A percentile compares a stretch with the other conserved stretches of the same genome.
phyloP scores from a whole-genome alignment of 2,888 invertebrate species.

The Spatulosminthurus flaviceps region DNA sequence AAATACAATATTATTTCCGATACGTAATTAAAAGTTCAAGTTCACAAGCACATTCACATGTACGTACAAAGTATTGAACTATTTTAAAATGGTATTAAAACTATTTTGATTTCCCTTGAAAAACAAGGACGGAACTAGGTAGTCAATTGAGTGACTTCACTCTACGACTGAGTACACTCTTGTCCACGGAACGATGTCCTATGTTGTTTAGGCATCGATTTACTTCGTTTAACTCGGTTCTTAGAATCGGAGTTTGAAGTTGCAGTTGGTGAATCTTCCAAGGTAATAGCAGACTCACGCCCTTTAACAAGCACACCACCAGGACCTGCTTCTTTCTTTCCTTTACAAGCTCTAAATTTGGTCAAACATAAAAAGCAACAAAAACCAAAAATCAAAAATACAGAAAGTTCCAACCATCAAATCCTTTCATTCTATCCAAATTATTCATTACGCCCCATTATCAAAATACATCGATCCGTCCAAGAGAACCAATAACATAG shows the following conservation, averaged over 20 bases:
- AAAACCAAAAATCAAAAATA: conserved; percentile 44
- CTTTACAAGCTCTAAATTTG: conserved; percentile 57
- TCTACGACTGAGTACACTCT: conserved; percentile 59
- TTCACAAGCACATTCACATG: not conserved
- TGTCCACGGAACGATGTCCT: conserved; percentile 59
- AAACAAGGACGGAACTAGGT: not conserved
- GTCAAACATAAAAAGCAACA: conserved; percentile 57
- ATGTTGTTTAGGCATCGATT: conserved; percentile 60
- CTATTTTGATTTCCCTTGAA: not conserved
- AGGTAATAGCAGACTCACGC: conserved; percentile 22
- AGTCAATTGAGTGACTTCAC: not conserved
- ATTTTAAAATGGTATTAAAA: not conserved
- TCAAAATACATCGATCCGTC: too few species aligned
- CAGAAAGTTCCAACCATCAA: conserved; percentile 28
- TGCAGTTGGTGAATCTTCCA: conserved; percentile 42
- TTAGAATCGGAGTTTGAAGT: conserved; percentile 43
- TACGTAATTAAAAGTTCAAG: not conserved
- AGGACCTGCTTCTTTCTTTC: conserved; percentile 49
- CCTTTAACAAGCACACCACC: conserved; percentile 32
- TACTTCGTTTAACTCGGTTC: conserved; percentile 58
- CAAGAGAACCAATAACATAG: too few species aligned
- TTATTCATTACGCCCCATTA: too few species aligned
- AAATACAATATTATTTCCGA: not conserved
- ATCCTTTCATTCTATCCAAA: not conserved
- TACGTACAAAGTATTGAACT: not conserved